Evolutionary conservation across 30 jellyfish, hydroid and myxozoan species (phyloP).

Genomic region (Calvadosia cruxmelitensis): DNA sequence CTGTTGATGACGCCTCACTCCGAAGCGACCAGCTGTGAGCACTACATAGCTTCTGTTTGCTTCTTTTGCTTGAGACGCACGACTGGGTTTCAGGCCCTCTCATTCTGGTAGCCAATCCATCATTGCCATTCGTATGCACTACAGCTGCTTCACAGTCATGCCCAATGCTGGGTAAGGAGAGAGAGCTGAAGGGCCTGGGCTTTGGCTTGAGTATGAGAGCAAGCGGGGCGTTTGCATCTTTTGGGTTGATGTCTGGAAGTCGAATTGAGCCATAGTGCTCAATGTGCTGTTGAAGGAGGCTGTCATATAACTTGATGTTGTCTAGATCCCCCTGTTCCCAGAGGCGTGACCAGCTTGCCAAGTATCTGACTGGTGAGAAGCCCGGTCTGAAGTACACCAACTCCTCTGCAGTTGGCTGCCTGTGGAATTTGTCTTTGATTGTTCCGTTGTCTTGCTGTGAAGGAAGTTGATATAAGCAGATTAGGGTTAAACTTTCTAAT

Average conservation of each 20-base stretch:
- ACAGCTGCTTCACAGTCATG: background rate
- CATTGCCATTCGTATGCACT: no score
- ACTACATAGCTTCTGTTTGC: no score
- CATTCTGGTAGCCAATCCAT: no score
- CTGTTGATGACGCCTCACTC: background rate
- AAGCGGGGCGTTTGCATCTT: background rate
- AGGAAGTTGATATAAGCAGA: no score
- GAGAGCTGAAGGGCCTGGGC: background rate
- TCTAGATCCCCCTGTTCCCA: slow-evolving; percentile 60
- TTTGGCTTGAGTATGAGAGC: background rate
- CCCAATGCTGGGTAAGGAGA: background rate
- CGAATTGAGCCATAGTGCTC: background rate
- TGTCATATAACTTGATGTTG: slow-evolving; percentile 16
- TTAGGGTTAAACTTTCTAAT: no score
- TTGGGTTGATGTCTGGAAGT: background rate
- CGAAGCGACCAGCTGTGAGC: background rate
- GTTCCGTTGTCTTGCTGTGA: no score
- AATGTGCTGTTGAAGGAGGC: background rate
- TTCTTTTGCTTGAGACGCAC: no score
- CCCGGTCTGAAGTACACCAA: slow-evolving; percentile 78
- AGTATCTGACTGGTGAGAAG: slow-evolving; percentile 63
- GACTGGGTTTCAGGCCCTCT: no score
- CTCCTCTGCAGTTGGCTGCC: slow-evolving; percentile 11
- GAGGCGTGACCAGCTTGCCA: slow-evolving; percentile 59
- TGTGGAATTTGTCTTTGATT: background rate